Conservation (phyloP, 1,140 invertebrate genomes). For the Riptortus pedestris region DNA sequence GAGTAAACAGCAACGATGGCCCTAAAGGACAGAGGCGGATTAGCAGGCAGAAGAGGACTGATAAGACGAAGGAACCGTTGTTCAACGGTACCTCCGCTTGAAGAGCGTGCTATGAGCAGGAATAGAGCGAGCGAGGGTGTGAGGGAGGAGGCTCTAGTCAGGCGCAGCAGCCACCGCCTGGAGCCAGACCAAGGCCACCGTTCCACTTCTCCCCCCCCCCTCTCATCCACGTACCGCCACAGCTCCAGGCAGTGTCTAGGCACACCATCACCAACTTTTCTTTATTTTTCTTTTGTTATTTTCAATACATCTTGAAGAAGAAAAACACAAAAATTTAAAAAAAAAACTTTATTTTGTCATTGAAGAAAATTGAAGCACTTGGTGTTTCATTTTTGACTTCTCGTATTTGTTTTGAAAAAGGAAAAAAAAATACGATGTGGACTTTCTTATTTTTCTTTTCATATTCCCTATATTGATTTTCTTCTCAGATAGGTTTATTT, state of each 20-base stretch:
- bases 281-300: constrained; percentile 7
- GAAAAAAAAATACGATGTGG: background rate
- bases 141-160: constrained; percentile 7
- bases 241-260: background rate
- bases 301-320: background rate
- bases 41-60: background rate
- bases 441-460: background rate
- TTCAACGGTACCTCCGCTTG: constrained; percentile 22
- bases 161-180: background rate
- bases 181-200: constrained; percentile 3
- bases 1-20: constrained; percentile 18
- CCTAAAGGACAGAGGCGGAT: constrained; percentile 19
- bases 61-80: constrained; percentile 20
- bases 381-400: background rate
- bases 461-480: background rate
- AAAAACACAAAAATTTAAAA: background rate
- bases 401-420: constrained; percentile 13
- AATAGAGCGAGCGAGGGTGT: background rate
- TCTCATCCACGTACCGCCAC: background rate
- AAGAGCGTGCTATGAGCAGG: background rate
- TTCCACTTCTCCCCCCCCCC: constrained; percentile 7
- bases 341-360: background rate
- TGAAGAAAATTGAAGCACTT: background rate
- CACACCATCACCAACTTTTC: background rate
- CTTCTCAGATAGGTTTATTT: constrained; percentile 10